Evolutionary conservation across 2,113 vertebrate species (phyloP), one percentile per base, ranked within the genome.

Genomic region (Platysteira castanea): DNA sequence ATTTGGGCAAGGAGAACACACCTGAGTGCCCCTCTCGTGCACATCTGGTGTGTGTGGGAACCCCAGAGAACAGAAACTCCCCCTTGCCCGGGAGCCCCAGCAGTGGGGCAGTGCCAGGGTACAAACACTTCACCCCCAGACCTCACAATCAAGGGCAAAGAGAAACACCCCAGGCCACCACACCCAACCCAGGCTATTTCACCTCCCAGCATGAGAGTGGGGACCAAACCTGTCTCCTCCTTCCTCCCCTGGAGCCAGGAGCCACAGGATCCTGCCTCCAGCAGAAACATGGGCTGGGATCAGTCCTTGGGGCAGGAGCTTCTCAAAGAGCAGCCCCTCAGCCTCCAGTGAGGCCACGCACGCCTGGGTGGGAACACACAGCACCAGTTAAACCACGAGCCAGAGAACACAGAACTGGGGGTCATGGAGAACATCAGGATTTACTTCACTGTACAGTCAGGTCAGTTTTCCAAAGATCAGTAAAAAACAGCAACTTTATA

Each of bases 191-290:
- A 13, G 60, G 44, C 15, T 39, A 3, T 65, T 75, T 60, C 39
- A 74, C 28, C 30, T 71, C 61, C 57, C 6, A 14, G 1, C 24
- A 59, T 20, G 26, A 17, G 0, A 26, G 0, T 6, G 9, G 8
- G 37, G 31, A 44, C 7, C 37, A 73, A 68, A 85, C 7, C 18
- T 13, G 10, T 3, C 26, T 27, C 42, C 6, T 81, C 15, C 42
- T 81, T 31, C 11, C 1, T 56, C 23, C 46, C 26, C 52, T 2
- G 3, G 33, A 8, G 7, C 49, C 78, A 28, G 1, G 44, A 79
- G 71, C 59, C 65, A 28, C 39, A 18, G 2, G 11, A 74, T 21
- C 49, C 78, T 37, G 50, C 16, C 6, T 41, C 16, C 87, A 65
- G 77, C 67, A 56, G 35, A 57, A 37, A 5, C 46, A 11, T 0